A percentile compares a stretch with the other conserved stretches of the same genome.
phyloP scores from a whole-genome alignment of 2,888 invertebrate genomes.

The Hydropsyche betteni region DNA sequence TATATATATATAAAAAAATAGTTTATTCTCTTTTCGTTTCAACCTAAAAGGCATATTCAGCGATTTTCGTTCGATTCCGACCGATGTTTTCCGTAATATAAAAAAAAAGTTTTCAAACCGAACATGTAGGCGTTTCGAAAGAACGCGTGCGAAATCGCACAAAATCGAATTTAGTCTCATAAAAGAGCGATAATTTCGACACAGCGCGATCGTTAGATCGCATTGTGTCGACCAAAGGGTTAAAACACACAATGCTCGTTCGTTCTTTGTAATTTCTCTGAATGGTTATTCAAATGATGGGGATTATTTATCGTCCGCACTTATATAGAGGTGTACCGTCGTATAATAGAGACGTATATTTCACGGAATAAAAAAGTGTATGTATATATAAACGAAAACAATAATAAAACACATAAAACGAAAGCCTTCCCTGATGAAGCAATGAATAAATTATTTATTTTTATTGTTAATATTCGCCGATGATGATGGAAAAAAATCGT shows the following conservation, averaged over 20 bases:
- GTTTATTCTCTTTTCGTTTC: too few species aligned
- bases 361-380: not conserved
- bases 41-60: too few species aligned
- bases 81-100: too few species aligned
- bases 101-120: too few species aligned
- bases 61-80: too few species aligned
- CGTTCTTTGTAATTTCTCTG: constrained; percentile 13
- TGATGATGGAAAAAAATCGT: constrained; percentile 1
- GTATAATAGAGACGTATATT: constrained; percentile 21
- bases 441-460: constrained; percentile 7
- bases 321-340: not conserved
- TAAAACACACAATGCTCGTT: constrained; percentile 9
- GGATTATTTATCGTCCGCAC: constrained; percentile 7
- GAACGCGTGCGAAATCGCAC: too few species aligned
- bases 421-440: not conserved
- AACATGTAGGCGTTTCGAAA: too few species aligned
- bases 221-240: constrained; percentile 9
- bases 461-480: constrained; percentile 1
- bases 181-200: constrained; percentile 3
- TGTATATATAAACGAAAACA: not conserved
- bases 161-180: constrained; percentile 2
- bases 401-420: constrained; percentile 11
- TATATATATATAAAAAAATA: too few species aligned
- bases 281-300: constrained; percentile 9
- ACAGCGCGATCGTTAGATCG: not conserved